phyloP scores from a whole-genome alignment of 2,888 invertebrate species.

The Pristionchus mayeri region DNA sequence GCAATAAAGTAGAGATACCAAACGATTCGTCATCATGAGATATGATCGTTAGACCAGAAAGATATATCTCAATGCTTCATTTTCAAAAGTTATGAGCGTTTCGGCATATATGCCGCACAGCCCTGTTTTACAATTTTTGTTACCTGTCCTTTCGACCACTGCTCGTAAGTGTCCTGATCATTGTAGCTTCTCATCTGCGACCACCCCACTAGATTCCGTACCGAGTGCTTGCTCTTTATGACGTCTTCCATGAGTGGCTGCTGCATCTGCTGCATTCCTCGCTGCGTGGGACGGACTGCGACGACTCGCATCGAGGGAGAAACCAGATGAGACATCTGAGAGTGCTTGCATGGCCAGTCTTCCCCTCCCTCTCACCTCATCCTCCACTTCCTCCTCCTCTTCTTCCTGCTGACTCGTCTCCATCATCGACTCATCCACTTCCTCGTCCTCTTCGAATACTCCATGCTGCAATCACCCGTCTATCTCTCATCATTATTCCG shows the following conservation, averaged over 20 bases:
- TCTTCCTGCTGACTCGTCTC: conserved; percentile 13
- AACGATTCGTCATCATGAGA: no score
- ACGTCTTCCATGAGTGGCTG: conserved; percentile 9
- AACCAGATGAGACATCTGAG: not conserved
- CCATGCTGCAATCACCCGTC: conserved; percentile 2
- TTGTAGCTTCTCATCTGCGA: not conserved
- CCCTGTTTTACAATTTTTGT: no score
- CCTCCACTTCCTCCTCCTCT: not conserved
- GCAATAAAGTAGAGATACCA: no score
- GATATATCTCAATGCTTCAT: no score
- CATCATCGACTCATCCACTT: not conserved
- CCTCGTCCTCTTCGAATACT: not conserved
- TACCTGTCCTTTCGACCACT: no score
- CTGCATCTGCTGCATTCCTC: not conserved
- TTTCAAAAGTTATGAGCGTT: no score
- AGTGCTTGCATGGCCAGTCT: not conserved
- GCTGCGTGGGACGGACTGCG: not conserved
- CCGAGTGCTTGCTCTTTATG: not conserved
- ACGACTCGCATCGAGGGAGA: not conserved
- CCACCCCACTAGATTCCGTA: conserved; percentile 3
- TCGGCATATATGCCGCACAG: no score
- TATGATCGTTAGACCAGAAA: no score
- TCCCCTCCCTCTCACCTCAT: not conserved
- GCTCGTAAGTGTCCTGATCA: no score
- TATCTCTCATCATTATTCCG: no score